phyloP scores from a whole-genome alignment of 2,113 vertebrate genomes.

The Noctilio leporinus region DNA sequence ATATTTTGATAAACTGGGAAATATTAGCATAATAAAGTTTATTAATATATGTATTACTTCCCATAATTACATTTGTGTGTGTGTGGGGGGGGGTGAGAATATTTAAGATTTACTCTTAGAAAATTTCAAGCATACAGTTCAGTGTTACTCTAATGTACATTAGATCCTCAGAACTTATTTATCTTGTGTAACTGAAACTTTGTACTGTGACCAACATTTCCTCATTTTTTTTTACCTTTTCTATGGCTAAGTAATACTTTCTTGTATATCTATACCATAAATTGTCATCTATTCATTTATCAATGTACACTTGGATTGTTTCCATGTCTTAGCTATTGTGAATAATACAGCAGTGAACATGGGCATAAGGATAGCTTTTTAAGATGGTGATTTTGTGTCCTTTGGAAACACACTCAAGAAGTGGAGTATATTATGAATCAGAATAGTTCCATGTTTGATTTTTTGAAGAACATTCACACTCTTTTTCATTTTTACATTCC shows the following conservation, averaged over 20 bases:
- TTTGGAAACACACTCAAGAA: not conserved
- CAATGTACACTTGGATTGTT: not conserved
- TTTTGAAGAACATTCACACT: too few relatives aligned
- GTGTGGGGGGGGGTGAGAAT: not conserved
- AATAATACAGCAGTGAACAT: not conserved
- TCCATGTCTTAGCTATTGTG: not conserved
- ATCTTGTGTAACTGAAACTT: not conserved
- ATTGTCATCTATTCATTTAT: not conserved
- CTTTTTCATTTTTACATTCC: not conserved
- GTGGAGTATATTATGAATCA: not conserved
- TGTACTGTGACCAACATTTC: not conserved
- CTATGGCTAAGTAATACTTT: not conserved
- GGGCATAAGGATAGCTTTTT: not conserved
- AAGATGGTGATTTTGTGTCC: not conserved
- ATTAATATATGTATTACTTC: not conserved
- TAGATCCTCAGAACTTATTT: not conserved
- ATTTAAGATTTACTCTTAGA: not conserved
- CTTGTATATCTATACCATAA: not conserved
- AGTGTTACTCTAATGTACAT: not conserved
- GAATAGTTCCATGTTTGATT: not conserved
- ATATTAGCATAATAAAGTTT: not conserved
- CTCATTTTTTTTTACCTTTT: not conserved
- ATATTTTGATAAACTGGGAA: not conserved
- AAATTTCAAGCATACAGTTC: not conserved
- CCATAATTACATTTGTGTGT: not conserved